Evolutionary conservation across 2,797 vertebrate species (phyloP).

Genomic region (Phaenicophaeus curvirostris): DNA sequence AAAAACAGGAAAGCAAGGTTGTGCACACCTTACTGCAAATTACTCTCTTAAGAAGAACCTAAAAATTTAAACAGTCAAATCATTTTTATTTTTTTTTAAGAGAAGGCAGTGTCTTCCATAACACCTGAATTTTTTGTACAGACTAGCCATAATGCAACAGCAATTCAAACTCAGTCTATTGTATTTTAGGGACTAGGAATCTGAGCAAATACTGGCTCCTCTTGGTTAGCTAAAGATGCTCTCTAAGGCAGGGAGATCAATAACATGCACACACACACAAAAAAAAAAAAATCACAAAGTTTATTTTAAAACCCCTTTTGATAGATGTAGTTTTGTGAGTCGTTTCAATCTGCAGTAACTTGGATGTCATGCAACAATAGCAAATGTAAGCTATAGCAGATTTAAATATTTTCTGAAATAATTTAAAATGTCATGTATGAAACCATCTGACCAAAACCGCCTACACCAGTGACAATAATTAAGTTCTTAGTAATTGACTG

Average conservation of each 20-base stretch:
- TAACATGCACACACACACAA: background rate
- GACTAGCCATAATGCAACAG: background rate
- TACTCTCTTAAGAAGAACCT: background rate
- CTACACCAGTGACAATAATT: background rate
- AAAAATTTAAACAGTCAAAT: background rate
- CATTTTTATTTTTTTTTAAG: background rate
- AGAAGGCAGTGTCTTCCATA: background rate
- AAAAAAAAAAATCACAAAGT: background rate
- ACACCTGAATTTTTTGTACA: background rate
- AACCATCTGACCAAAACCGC: background rate
- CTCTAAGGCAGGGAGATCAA: background rate
- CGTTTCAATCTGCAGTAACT: background rate
- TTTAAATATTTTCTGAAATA: background rate
- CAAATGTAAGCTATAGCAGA: background rate
- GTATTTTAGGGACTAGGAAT: background rate
- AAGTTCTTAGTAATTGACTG: background rate
- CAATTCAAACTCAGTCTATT: background rate
- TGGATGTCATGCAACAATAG: background rate
- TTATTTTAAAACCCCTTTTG: background rate
- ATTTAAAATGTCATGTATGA: background rate
- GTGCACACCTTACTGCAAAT: background rate
- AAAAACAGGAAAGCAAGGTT: background rate
- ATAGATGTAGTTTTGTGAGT: background rate
- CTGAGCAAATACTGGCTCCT: background rate
- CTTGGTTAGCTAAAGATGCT: background rate